phyloP scores from a whole-genome alignment of 2,888 invertebrate species.

The Latheticus oryzae region DNA sequence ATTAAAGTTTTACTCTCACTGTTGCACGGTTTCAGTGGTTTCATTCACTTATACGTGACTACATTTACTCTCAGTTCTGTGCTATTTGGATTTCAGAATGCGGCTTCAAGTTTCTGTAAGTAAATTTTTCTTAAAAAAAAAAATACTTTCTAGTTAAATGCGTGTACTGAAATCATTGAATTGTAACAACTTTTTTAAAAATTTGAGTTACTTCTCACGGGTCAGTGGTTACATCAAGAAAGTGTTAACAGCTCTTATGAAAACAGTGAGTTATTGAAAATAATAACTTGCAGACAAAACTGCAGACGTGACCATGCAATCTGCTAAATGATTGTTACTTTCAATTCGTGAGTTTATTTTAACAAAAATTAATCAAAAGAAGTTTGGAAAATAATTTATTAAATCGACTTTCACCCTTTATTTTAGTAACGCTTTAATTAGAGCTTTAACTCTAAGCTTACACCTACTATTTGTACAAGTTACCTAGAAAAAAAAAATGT shows the following conservation, averaged over 20 bases:
- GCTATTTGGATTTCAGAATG: slow-evolving; percentile 38
- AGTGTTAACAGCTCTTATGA: too few species aligned
- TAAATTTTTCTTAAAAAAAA: slow-evolving; percentile 6
- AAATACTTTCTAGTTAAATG: too few species aligned
- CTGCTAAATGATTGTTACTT: slow-evolving; percentile 35
- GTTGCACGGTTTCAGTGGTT: slow-evolving; percentile 44
- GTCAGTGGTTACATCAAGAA: too few species aligned
- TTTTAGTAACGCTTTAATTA: too few species aligned
- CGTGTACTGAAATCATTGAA: too few species aligned
- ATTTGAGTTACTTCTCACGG: too few species aligned
- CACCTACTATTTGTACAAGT: too few species aligned
- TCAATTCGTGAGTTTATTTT: slow-evolving; percentile 30
- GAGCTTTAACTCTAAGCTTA: too few species aligned
- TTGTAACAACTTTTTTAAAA: neutral
- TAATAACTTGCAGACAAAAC: slow-evolving; percentile 27
- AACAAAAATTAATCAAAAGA: slow-evolving; percentile 19
- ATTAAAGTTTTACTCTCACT: slow-evolving; percentile 43
- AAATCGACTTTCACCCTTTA: slow-evolving; percentile 21
- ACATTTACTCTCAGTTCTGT: slow-evolving; percentile 38
- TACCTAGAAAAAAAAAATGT: too few species aligned
- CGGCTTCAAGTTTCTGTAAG: slow-evolving; percentile 38
- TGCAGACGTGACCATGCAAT: slow-evolving; percentile 35
- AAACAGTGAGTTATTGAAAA: slow-evolving; percentile 9
- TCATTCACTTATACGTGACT: slow-evolving; percentile 38
- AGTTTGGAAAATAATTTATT: slow-evolving; percentile 1